These are phyloP conservation scores for Schrankia costaestrigalis DNA, from an alignment of 2,888 invertebrate species.

Conservation along the genomic window DNA sequence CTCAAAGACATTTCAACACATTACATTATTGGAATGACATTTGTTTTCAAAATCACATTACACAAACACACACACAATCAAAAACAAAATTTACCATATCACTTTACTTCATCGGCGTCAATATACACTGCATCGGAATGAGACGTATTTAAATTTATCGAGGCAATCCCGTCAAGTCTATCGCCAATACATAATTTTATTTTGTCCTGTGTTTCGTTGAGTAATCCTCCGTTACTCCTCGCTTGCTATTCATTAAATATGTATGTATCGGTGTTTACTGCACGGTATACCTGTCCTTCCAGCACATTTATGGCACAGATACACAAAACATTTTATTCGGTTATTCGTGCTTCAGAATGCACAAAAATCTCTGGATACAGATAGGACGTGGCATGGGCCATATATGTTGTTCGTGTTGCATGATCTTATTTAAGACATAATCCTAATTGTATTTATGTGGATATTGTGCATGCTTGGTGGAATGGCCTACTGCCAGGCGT, in stretches of 20 bases:
- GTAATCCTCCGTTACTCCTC: slow-evolving; percentile 65
- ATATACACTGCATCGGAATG: slow-evolving; percentile 69
- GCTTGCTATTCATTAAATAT: slow-evolving; percentile 70
- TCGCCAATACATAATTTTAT: slow-evolving; percentile 51
- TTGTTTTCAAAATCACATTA: slow-evolving; percentile 40
- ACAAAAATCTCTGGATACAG: slow-evolving; percentile 62
- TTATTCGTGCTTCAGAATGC: slow-evolving; percentile 75
- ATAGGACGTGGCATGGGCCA: slow-evolving; percentile 74
- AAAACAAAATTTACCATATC: slow-evolving; percentile 38
- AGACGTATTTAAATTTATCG: slow-evolving; percentile 56
- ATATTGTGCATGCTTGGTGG: slow-evolving; percentile 75
- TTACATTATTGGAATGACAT: slow-evolving; percentile 35
- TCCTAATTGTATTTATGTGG: slow-evolving; percentile 65
- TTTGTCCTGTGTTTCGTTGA: slow-evolving; percentile 57
- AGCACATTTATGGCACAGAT: slow-evolving; percentile 73
- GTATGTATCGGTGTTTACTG: slow-evolving; percentile 68
- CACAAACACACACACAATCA: slow-evolving; percentile 45
- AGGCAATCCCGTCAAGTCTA: slow-evolving; percentile 67
- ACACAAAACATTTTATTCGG: slow-evolving; percentile 64
- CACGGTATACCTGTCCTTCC: slow-evolving; percentile 74
- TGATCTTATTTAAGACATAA: slow-evolving; percentile 67
- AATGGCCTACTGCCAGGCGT: slow-evolving; percentile 72
- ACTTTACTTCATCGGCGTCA: slow-evolving; percentile 50
- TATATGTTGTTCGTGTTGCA: slow-evolving; percentile 79
- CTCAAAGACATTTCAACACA: too few relatives aligned